Percentiles rank a stretch among this genome's conserved stretches.
Evolutionary conservation across 2,888 invertebrate genomes (phyloP).

Genomic region (Eubasilissa splendida): DNA sequence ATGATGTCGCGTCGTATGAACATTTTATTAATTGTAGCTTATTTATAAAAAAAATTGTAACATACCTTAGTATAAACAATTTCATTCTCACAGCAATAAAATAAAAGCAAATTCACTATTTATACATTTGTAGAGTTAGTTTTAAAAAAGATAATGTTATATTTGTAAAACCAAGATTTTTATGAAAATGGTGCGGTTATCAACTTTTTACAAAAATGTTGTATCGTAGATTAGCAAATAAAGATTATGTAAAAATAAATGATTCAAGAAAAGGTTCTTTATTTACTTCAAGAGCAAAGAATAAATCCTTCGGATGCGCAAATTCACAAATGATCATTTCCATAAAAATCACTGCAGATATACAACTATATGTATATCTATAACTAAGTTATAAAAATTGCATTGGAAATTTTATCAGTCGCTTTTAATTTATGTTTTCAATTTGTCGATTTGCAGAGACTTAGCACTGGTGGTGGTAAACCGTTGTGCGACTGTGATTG

Average conservation of each 20-base stretch:
- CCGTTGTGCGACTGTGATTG: too few relatives aligned
- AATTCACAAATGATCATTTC: too few relatives aligned
- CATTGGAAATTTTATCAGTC: too few relatives aligned
- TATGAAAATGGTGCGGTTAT: slow-evolving; percentile 53
- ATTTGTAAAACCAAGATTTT: slow-evolving; percentile 36
- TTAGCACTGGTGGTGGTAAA: too few relatives aligned
- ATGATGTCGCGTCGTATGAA: background rate
- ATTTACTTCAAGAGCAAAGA: too few relatives aligned
- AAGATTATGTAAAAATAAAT: slow-evolving; percentile 3
- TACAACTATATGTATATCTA: too few relatives aligned
- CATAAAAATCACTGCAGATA: too few relatives aligned
- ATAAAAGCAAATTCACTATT: slow-evolving; percentile 55
- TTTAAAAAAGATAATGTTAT: slow-evolving; percentile 51
- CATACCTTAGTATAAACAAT: slow-evolving; percentile 39
- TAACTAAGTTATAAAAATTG: too few relatives aligned
- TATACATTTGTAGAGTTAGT: slow-evolving; percentile 52
- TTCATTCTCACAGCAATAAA: slow-evolving; percentile 59
- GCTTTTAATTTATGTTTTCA: too few relatives aligned
- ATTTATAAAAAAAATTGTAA: slow-evolving; percentile 18
- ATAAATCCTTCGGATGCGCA: too few relatives aligned
- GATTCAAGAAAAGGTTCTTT: too few relatives aligned
- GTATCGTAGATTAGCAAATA: slow-evolving; percentile 29
- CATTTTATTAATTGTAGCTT: slow-evolving; percentile 12
- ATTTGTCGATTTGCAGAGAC: too few relatives aligned
- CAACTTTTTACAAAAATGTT: slow-evolving; percentile 53